phyloP scores from a whole-genome alignment of 2,113 vertebrate species.

The Empidonax traillii region DNA sequence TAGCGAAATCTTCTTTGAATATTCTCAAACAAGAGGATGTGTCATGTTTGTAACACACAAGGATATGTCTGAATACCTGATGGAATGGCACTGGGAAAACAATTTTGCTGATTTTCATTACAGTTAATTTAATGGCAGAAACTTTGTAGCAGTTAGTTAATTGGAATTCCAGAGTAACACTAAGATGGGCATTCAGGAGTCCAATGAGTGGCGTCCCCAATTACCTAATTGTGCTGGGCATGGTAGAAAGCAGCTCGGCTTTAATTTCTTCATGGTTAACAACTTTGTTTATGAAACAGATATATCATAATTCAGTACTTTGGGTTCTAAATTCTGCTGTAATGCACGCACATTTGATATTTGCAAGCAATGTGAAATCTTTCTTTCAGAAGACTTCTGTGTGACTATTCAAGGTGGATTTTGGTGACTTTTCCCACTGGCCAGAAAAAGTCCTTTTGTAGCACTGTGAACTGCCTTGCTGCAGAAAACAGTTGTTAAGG shows the following conservation, averaged over 20 bases:
- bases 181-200: neutral
- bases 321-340: neutral
- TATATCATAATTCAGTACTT: neutral
- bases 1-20: neutral
- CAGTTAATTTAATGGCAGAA: constrained; percentile 12
- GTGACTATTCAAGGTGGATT: neutral
- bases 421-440: neutral
- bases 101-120: neutral
- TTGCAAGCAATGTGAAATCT: neutral
- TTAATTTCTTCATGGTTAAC: constrained; percentile 34
- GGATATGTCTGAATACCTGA: neutral
- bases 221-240: constrained; percentile 31
- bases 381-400: neutral
- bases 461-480: neutral
- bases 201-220: neutral
- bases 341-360: neutral
- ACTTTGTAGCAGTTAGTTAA: constrained; percentile 23
- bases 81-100: neutral
- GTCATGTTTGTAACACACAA: neutral
- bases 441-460: neutral
- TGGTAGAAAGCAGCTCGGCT: neutral
- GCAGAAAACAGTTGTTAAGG: neutral
- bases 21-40: neutral
- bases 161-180: neutral
- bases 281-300: constrained; percentile 32